A percentile compares a stretch with the other conserved stretches of the same genome.
Conservation (phyloP, 2,113 vertebrate genomes). For the Camelus dromedarius region DNA sequence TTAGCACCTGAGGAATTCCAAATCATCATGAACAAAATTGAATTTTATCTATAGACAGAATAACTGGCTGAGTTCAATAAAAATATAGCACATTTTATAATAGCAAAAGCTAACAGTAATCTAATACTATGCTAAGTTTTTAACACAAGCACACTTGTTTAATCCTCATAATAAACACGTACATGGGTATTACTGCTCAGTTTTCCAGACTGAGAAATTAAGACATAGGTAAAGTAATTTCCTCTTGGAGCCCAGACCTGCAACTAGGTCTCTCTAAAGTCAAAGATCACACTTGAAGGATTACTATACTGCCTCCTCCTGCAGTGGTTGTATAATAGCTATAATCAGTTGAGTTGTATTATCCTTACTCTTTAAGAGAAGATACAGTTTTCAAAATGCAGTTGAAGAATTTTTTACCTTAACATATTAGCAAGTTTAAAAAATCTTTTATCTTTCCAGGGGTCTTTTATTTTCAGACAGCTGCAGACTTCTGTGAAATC, state of each 20-base stretch:
- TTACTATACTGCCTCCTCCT: not conserved
- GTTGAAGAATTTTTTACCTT: not conserved
- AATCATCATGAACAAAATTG: conserved; percentile 11
- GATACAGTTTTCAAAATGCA: not conserved
- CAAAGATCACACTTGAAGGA: not conserved
- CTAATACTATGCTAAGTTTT: not conserved
- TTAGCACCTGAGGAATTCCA: not conserved
- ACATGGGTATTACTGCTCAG: not conserved
- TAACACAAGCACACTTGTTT: not conserved
- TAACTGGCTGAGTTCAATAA: not conserved
- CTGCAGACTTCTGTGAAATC: not conserved
- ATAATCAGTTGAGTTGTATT: not conserved
- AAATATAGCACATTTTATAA: not conserved
- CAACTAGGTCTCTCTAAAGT: not conserved
- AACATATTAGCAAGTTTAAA: not conserved
- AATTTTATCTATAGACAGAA: conserved; percentile 42
- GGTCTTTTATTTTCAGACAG: not conserved
- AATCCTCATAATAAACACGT: not conserved
- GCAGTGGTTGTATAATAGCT: not conserved
- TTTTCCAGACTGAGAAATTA: conserved; percentile 21
- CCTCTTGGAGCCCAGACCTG: not conserved
- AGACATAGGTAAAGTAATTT: not conserved
- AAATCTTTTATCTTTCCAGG: not conserved
- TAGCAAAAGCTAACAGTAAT: not conserved
- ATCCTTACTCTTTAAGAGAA: not conserved